A percentile compares a stretch with the other conserved stretches of the same genome.
Evolutionary conservation across 2,797 vertebrate species (phyloP).

Genomic region (Melopsittacus undulatus): DNA sequence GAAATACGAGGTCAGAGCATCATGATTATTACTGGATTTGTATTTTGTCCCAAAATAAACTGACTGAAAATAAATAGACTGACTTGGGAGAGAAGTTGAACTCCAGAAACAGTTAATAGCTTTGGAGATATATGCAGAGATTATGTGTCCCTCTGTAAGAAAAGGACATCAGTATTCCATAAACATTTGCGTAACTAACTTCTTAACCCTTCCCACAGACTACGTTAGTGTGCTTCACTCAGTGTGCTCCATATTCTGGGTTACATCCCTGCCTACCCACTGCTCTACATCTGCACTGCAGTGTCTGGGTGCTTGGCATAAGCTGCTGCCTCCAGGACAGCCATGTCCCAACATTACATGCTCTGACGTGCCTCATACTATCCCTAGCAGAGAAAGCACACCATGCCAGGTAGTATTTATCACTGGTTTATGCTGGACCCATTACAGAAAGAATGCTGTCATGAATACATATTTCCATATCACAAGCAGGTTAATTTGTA

Average conservation of each 20-base stretch:
- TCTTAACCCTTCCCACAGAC: not conserved
- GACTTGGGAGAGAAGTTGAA: not conserved
- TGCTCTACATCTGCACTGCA: fast-evolving
- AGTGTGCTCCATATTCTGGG: not conserved
- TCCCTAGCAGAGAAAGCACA: not conserved
- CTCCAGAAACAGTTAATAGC: not conserved
- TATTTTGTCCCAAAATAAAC: not conserved
- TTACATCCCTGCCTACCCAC: not conserved
- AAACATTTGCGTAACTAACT: not conserved
- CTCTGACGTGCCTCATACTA: fast-evolving
- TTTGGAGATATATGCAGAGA: not conserved
- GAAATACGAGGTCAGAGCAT: not conserved
- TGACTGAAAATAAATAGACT: too few species aligned
- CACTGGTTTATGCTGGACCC: not conserved
- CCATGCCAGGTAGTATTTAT: not conserved
- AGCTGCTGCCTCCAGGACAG: not conserved
- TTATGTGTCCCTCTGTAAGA: not conserved
- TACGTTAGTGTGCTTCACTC: not conserved
- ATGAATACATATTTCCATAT: not conserved
- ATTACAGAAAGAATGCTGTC: not conserved
- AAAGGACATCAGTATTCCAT: not conserved
- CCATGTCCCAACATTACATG: fast-evolving
- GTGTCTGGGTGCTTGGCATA: not conserved
- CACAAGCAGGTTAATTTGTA: not conserved
- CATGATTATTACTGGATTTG: not conserved